phyloP scores from a whole-genome alignment of 2,797 vertebrate species.

The Valencia hispanica region DNA sequence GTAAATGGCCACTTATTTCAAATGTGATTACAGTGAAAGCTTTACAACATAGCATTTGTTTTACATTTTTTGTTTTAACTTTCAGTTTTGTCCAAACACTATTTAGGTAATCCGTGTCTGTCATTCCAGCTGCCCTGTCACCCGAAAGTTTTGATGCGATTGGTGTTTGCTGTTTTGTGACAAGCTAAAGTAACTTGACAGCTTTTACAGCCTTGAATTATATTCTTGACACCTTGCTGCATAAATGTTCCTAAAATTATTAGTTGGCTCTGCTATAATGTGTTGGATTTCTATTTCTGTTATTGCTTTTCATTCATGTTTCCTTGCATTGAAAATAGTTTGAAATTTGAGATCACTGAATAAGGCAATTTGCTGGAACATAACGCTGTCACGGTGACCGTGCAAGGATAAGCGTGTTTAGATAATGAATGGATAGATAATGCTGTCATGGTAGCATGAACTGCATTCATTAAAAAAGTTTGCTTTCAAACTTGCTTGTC shows the following conservation, averaged over 20 bases:
- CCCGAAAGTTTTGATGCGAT: not conserved
- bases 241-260: not conserved
- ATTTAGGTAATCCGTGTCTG: not conserved
- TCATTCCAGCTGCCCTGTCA: not conserved
- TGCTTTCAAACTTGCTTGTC: slow-evolving; percentile 2
- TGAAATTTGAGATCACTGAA: not conserved
- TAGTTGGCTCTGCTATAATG: not conserved
- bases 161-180: not conserved
- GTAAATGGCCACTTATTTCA: not conserved
- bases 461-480: not conserved
- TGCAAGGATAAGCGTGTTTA: not conserved
- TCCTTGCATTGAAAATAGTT: not conserved
- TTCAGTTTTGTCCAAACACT: not conserved
- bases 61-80: too few species aligned
- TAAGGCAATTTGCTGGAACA: not conserved
- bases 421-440: too few species aligned
- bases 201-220: not conserved
- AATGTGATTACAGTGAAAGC: not conserved
- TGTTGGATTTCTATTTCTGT: not conserved
- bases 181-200: not conserved
- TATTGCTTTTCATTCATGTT: not conserved
- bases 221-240: not conserved
- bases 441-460: too few species aligned
- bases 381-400: not conserved
- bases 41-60: too few species aligned